Percentiles rank a stretch among this genome's conserved stretches.
Conservation (phyloP, 2,888 invertebrate species). For the Phortica okadai region DNA sequence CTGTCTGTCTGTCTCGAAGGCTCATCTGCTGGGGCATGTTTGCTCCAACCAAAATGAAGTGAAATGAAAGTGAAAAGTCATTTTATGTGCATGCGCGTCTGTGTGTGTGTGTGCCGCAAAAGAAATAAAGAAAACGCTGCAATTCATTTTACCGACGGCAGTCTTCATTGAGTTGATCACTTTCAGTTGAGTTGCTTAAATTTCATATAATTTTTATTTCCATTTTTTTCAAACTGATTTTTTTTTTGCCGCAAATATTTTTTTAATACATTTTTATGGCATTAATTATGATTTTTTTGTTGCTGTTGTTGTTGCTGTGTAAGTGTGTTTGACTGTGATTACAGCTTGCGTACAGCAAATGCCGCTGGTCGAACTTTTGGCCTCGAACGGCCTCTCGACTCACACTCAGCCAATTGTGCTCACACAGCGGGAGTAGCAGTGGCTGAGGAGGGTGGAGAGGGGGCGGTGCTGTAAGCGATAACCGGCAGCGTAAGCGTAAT, state of each 20-base stretch:
- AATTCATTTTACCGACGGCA: slow-evolving; percentile 1
- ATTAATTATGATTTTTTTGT: slow-evolving; percentile 27
- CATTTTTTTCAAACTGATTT: not conserved
- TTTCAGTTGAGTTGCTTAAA: slow-evolving; percentile 31
- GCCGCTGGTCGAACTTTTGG: not conserved
- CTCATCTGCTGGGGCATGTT: not conserved
- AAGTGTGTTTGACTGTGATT: slow-evolving; percentile 22
- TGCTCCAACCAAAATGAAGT: not conserved
- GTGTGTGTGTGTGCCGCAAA: not conserved
- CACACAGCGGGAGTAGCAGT: too few species aligned
- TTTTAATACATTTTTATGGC: slow-evolving; percentile 26
- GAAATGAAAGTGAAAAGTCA: slow-evolving; percentile 17
- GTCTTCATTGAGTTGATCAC: slow-evolving; percentile 27
- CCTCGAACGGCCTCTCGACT: not conserved
- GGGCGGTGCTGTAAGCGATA: slow-evolving; percentile 13
- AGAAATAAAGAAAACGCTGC: not conserved
- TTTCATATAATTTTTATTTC: not conserved
- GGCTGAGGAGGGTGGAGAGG: not conserved
- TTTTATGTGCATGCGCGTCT: not conserved
- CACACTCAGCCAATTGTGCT: not conserved
- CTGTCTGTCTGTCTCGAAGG: not conserved
- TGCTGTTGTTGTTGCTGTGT: slow-evolving; percentile 45
- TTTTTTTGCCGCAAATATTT: not conserved
- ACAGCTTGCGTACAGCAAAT: not conserved
- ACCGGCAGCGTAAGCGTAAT: slow-evolving; percentile 25